phyloP scores from a whole-genome alignment of 2,888 invertebrate genomes.

The Acronicta psi region DNA sequence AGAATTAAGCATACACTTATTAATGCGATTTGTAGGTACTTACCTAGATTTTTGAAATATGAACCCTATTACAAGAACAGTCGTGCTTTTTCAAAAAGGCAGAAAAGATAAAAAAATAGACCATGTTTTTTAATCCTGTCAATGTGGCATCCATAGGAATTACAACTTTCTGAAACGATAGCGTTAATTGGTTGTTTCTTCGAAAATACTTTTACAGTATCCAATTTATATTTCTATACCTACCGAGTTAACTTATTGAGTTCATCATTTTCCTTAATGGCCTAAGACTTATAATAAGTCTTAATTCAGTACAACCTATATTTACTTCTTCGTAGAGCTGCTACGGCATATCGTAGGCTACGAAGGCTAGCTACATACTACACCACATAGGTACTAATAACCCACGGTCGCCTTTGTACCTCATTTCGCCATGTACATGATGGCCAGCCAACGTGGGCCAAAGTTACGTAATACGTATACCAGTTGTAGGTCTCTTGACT shows the following conservation, averaged over 20 bases:
- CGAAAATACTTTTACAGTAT: too few relatives aligned
- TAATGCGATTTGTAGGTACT: neutral
- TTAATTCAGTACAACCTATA: too few relatives aligned
- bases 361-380: too few relatives aligned
- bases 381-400: neutral
- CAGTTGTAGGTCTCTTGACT: too few relatives aligned
- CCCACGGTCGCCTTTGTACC: slow-evolving; percentile 1
- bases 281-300: too few relatives aligned
- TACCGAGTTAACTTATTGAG: too few relatives aligned
- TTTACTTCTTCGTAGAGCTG: neutral
- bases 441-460: neutral
- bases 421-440: slow-evolving; percentile 5
- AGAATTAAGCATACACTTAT: slow-evolving; percentile 6
- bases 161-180: neutral
- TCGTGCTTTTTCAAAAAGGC: neutral
- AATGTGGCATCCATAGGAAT: neutral
- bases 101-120: neutral
- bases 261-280: too few relatives aligned
- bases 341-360: slow-evolving; percentile 11
- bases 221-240: too few relatives aligned
- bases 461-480: slow-evolving; percentile 14
- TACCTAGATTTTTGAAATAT: neutral
- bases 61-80: neutral
- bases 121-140: slow-evolving; percentile 6
- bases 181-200: neutral